Evolutionary conservation across 2,113 vertebrate genomes (phyloP).

Genomic region (Podarcis cretensis): DNA sequence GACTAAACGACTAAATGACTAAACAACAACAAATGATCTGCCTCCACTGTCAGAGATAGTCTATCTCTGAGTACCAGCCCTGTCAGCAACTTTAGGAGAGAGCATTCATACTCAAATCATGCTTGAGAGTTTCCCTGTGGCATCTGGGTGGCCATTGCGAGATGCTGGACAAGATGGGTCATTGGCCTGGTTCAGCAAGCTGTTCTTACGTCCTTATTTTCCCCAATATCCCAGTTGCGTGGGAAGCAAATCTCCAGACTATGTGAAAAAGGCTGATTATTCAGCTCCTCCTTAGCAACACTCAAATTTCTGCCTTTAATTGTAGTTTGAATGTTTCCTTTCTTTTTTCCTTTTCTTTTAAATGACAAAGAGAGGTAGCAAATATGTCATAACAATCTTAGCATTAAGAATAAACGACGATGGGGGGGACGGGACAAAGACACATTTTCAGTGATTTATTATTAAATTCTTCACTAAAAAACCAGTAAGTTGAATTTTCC

Average conservation of each 20-base stretch:
- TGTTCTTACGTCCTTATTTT: background rate
- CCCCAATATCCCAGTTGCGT: background rate
- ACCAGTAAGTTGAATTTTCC: conserved; percentile 60
- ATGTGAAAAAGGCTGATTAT: background rate
- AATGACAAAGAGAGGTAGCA: background rate
- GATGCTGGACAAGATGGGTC: too few relatives aligned
- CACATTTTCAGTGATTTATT: conserved; percentile 37
- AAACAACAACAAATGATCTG: too few relatives aligned
- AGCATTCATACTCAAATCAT: too few relatives aligned
- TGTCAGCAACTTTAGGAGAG: too few relatives aligned
- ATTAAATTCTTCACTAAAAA: conserved; percentile 49
- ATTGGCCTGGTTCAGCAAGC: too few relatives aligned
- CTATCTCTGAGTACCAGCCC: too few relatives aligned
- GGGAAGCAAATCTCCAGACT: conserved; percentile 1
- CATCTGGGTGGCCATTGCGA: too few relatives aligned
- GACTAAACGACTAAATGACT: too few relatives aligned
- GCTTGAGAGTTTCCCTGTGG: too few relatives aligned
- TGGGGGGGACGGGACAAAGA: background rate
- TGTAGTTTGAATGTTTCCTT: background rate
- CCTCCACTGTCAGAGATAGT: too few relatives aligned
- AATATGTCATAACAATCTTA: conserved; percentile 18
- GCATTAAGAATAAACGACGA: conserved; percentile 11
- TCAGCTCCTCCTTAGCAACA: background rate
- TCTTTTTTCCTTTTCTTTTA: conserved; percentile 22
- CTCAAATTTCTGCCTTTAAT: background rate